Evolutionary conservation across 2,797 vertebrate species (phyloP).

Genomic region (Brotula barbata): DNA sequence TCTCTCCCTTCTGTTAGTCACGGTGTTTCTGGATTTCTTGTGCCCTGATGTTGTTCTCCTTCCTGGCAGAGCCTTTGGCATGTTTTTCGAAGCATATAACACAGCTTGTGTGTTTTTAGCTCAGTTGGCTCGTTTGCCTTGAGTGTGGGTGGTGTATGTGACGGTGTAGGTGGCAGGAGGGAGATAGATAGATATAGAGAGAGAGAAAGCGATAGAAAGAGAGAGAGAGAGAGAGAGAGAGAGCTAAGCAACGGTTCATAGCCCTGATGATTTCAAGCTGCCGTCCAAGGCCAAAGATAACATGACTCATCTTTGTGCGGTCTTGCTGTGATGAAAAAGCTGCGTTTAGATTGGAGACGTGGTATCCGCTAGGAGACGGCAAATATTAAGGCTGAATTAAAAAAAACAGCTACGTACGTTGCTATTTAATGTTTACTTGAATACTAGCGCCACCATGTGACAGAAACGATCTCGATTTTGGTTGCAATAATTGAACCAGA

Average conservation of each 20-base stretch:
- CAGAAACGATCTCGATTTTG: slow-evolving; percentile 4
- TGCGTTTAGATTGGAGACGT: slow-evolving; percentile 40
- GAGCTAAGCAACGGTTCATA: slow-evolving; percentile 60
- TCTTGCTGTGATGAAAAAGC: slow-evolving; percentile 51
- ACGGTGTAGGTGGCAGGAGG: neutral
- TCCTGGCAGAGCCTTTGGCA: slow-evolving; percentile 53
- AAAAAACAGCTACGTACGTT: slow-evolving; percentile 32
- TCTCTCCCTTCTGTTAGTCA: slow-evolving; percentile 35
- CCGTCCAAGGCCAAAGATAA: slow-evolving; percentile 70
- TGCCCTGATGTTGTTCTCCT: slow-evolving; percentile 55
- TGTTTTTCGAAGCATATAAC: slow-evolving; percentile 50
- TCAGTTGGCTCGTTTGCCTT: slow-evolving; percentile 54
- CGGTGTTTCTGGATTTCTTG: slow-evolving; percentile 52
- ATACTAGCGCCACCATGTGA: slow-evolving; percentile 67
- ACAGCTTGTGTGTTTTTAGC: slow-evolving; percentile 62
- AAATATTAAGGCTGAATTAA: slow-evolving; percentile 5
- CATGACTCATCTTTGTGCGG: slow-evolving; percentile 66
- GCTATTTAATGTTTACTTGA: slow-evolving; percentile 41
- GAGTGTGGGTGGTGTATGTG: slow-evolving; percentile 64
- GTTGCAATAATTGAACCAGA: too few species aligned
- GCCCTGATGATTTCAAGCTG: slow-evolving; percentile 65
- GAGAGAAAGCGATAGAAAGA: slow-evolving; percentile 32
- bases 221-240: slow-evolving; percentile 19
- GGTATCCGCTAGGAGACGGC: slow-evolving; percentile 40
- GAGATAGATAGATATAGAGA: slow-evolving; percentile 3